These are phyloP conservation scores for Anguilla rostrata DNA, from an alignment of 2,113 vertebrate genomes.

Conservation along the genomic window DNA sequence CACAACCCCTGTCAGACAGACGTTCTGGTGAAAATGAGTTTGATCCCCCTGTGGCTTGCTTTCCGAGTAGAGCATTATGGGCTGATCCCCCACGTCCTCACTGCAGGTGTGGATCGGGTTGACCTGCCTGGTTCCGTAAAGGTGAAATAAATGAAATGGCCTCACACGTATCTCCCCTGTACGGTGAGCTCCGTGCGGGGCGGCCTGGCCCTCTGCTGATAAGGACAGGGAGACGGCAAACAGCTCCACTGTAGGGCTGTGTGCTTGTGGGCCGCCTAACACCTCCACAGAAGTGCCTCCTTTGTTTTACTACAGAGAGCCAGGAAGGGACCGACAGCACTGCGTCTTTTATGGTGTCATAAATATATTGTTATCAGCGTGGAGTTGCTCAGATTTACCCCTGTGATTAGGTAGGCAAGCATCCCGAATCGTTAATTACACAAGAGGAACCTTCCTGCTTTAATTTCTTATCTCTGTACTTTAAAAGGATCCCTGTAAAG, in stretches of 20 bases:
- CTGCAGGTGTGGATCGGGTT: background rate
- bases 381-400: conserved; percentile 71
- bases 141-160: background rate
- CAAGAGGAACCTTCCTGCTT: conserved; percentile 52
- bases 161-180: background rate
- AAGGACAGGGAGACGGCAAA: background rate
- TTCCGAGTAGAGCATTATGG: too few species aligned
- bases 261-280: background rate
- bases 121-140: background rate
- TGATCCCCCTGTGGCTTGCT: too few species aligned
- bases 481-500: conserved; percentile 52
- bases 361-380: conserved; percentile 74
- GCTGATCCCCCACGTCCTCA: background rate
- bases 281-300: background rate
- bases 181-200: background rate
- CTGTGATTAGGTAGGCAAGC: conserved; percentile 64
- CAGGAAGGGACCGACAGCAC: conserved; percentile 50
- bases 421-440: conserved; percentile 71
- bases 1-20: background rate
- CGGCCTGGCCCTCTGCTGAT: background rate
- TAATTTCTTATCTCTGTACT: conserved; percentile 56
- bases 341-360: conserved; percentile 65
- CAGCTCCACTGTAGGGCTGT: background rate
- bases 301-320: conserved; percentile 50
- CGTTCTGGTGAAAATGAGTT: background rate